Conservation (phyloP, 2,888 invertebrate genomes). For the Ormyrus labotus region DNA sequence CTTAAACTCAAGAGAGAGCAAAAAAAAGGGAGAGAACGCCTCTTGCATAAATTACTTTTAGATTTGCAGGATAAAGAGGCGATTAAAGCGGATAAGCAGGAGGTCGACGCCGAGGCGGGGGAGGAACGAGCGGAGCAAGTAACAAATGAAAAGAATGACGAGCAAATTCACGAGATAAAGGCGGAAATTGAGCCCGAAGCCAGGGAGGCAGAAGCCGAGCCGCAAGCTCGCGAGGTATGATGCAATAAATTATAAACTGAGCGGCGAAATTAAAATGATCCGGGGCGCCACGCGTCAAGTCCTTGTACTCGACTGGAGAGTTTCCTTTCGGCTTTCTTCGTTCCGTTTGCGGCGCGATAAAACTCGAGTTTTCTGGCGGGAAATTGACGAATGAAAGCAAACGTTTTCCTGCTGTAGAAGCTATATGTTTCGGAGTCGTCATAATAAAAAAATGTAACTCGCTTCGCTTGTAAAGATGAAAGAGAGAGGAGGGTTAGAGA, state of each 20-base stretch:
- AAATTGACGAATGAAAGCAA: no score
- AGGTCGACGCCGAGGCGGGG: not conserved
- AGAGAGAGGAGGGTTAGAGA: no score
- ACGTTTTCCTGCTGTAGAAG: no score
- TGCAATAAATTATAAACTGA: slow-evolving; percentile 26
- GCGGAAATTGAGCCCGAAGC: slow-evolving; percentile 37
- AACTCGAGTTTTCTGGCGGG: no score
- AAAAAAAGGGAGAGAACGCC: not conserved
- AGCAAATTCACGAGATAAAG: slow-evolving; percentile 40
- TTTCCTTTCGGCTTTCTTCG: no score
- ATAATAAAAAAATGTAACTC: no score
- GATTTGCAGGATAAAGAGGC: slow-evolving; percentile 49
- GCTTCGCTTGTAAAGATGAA: no score
- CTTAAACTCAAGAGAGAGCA: not conserved
- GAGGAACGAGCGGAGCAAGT: not conserved
- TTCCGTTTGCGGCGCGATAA: no score
- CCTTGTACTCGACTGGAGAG: no score
- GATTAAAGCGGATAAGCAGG: slow-evolving; percentile 31
- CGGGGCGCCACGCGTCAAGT: no score
- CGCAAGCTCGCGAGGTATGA: slow-evolving; percentile 36
- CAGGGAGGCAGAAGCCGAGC: slow-evolving; percentile 23
- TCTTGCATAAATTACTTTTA: slow-evolving; percentile 40
- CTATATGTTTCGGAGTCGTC: no score
- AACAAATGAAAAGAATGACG: slow-evolving; percentile 42
- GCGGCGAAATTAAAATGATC: slow-evolving; percentile 8